phyloP scores from a whole-genome alignment of 1,140 invertebrate genomes.

The Euura saliciscinereae region DNA sequence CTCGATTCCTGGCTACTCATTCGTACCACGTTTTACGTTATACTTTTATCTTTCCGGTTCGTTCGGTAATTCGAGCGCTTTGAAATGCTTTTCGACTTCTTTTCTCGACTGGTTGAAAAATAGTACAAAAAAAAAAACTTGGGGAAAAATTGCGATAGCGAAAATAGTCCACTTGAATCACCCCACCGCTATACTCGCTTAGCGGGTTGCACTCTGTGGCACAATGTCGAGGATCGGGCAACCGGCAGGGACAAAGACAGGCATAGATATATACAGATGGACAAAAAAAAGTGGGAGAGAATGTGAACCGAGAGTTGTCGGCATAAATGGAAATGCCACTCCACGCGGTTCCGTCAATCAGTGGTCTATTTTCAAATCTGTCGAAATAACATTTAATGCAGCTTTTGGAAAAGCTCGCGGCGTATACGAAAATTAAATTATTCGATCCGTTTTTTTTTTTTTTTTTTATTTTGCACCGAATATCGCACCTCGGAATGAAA shows the following conservation, averaged over 20 bases:
- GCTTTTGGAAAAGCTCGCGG: neutral
- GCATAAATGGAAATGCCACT: slow-evolving; percentile 5
- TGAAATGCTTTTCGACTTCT: neutral
- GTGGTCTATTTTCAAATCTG: neutral
- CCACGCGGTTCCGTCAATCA: neutral
- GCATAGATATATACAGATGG: neutral
- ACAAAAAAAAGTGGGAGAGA: neutral
- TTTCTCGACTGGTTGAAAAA: neutral
- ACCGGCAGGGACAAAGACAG: neutral
- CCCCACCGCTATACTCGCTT: neutral
- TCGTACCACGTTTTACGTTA: neutral
- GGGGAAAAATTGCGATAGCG: neutral
- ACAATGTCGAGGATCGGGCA: neutral
- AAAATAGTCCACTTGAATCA: neutral
- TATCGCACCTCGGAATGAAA: no score
- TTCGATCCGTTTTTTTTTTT: no score
- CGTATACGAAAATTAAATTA: neutral
- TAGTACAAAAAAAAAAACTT: neutral
- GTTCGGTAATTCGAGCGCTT: neutral
- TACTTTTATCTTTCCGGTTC: neutral
- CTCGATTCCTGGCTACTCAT: no score
- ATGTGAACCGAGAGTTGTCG: neutral
- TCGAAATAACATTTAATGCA: neutral
- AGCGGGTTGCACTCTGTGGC: neutral
- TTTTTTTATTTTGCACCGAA: no score